A percentile compares a stretch with the other conserved stretches of the same genome.
Conservation (phyloP, 1,140 invertebrate genomes). For the Lepidurus arcticus region DNA sequence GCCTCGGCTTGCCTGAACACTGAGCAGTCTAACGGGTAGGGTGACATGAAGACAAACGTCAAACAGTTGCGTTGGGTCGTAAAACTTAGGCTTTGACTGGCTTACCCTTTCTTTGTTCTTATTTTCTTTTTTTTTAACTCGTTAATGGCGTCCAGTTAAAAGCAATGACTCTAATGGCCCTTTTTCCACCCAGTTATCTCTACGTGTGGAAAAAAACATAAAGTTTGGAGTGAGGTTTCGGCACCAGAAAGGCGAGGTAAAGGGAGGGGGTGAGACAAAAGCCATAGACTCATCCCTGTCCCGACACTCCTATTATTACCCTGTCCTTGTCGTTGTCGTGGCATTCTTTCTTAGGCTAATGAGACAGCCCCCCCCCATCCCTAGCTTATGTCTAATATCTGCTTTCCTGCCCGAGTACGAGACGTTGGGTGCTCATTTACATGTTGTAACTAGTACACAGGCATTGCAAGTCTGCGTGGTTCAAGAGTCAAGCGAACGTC, state of each 20-base stretch:
- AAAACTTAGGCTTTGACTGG: constrained; percentile 18
- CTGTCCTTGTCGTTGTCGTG: constrained; percentile 11
- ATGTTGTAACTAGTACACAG: neutral
- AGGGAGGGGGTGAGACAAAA: neutral
- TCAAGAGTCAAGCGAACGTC: constrained; percentile 3
- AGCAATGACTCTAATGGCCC: neutral
- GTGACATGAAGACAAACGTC: constrained; percentile 18
- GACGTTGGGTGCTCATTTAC: neutral
- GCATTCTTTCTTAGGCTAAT: constrained; percentile 15
- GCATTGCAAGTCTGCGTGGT: neutral
- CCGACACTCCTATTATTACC: constrained; percentile 15
- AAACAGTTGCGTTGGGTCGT: constrained; percentile 8
- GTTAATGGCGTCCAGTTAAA: constrained; percentile 15
- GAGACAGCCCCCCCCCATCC: neutral
- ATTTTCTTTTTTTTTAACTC: neutral
- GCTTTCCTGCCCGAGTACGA: neutral
- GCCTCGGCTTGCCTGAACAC: neutral
- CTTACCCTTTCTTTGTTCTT: neutral
- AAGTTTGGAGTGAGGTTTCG: neutral
- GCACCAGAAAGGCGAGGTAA: neutral
- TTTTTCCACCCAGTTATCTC: neutral
- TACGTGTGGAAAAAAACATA: neutral
- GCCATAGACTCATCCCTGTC: neutral
- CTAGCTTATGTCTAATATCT: constrained; percentile 2
- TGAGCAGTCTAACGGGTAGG: neutral